Evolutionary conservation across 2,113 vertebrate genomes (phyloP).

Genomic region (Istiophorus platypterus): DNA sequence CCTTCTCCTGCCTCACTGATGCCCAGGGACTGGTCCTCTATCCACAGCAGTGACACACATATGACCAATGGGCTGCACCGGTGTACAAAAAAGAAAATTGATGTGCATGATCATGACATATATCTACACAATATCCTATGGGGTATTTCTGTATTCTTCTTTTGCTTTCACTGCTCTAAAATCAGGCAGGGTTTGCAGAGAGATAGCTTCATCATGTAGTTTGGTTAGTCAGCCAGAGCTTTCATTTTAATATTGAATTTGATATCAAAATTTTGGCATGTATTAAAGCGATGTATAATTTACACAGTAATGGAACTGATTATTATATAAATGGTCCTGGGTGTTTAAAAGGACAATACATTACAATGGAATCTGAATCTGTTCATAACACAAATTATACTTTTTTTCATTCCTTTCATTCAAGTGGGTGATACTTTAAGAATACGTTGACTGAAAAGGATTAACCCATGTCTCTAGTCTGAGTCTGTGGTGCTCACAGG

Average conservation of each 20-base stretch:
- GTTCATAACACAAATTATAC: constrained; percentile 6
- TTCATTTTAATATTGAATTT: constrained; percentile 4
- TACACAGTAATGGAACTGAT: constrained; percentile 12
- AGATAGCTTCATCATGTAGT: neutral
- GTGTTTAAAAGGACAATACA: constrained; percentile 2
- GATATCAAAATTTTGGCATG: constrained; percentile 12
- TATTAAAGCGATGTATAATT: constrained; percentile 37
- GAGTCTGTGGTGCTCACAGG: constrained; percentile 12
- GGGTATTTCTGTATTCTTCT: neutral
- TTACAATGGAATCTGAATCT: constrained; percentile 5
- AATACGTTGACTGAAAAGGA: constrained; percentile 32
- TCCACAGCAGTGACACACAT: constrained; percentile 76
- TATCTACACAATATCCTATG: neutral
- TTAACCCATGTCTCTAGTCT: constrained; percentile 37
- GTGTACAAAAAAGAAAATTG: too few relatives aligned
- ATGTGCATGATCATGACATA: neutral
- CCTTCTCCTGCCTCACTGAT: constrained; percentile 84
- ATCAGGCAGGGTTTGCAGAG: constrained; percentile 7
- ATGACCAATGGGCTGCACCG: constrained; percentile 25
- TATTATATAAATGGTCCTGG: constrained; percentile 9
- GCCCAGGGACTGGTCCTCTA: constrained; percentile 79
- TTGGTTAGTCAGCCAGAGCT: constrained; percentile 2
- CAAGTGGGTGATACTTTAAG: constrained; percentile 18
- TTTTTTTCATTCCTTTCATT: constrained; percentile 22
- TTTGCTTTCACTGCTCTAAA: neutral